Evolutionary conservation across 2,113 vertebrate genomes (phyloP), one percentile per base, ranked within the genome.

Genomic region (Neolamprologus longior): DNA sequence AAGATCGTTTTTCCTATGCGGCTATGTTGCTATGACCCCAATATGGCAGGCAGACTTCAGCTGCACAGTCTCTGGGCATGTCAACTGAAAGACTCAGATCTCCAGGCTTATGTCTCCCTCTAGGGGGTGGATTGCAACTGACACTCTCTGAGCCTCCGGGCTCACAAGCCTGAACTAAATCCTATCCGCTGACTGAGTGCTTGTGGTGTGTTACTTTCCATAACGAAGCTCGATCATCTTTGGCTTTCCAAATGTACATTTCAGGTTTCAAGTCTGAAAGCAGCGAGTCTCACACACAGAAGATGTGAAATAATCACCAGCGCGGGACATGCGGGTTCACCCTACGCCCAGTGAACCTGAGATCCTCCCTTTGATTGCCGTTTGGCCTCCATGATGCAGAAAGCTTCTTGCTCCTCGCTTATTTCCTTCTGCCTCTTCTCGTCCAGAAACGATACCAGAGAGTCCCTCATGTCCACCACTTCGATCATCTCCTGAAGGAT

Each of bases 381-480:
- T 35, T 95, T 97, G n/a, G 96, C 95, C 93, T 97, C 96, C 86
- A 86, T 81, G 11, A 97, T 54, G 37, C 94, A 90, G 66, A 91
- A 93, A 24, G 90, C 90, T 57, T 96, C 92, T 6, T 94, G 93
- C 82, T 95, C 95, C 76, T 96, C 93, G 5, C 91, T 94, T 6
- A 98, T 95, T 95, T 98, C 97, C 1, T 96, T 97, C 91, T 98
- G 96, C 90, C 98, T 94, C 93, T 97, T 96, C 86, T 98, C 96
- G 5, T 99, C 98, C 93, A 97, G 96, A 58, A 99, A 93, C 3
- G 96, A 92, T 85, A 99, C 98, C 90, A 99, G 95, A 17, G 95
- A 87, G 35, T 99, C 96, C 81, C 97, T 96, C 96, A 97, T 96
- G 92, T 98, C 96, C 93, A 99, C 98, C 92, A 99, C 97, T 0